These are phyloP conservation scores for Hirudo medicinalis DNA, from an alignment of 1,140 invertebrate genomes.

Conservation along the genomic window DNA sequence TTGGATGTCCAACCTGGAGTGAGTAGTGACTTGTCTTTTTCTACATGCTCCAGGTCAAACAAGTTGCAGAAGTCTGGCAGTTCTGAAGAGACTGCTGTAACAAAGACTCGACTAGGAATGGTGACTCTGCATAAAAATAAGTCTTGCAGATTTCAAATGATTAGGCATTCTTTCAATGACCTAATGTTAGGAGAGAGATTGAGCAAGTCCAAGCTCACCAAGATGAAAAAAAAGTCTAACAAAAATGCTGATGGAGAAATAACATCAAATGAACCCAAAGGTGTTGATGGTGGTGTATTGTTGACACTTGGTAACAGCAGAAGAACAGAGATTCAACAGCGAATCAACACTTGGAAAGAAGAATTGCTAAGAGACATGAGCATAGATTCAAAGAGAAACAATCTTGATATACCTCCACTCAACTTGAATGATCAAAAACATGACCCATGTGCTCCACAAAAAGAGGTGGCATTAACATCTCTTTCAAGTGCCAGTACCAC, in stretches of 20 bases:
- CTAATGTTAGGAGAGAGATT: constrained; percentile 3
- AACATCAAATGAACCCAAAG: too few species aligned
- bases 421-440: too few species aligned
- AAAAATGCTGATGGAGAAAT: too few species aligned
- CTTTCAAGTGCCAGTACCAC: too few species aligned
- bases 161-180: background rate
- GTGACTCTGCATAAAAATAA: background rate
- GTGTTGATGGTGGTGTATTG: too few species aligned
- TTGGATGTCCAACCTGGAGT: too few species aligned
- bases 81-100: background rate
- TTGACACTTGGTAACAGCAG: background rate
- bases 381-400: background rate
- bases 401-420: too few species aligned
- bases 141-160: background rate
- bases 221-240: too few species aligned
- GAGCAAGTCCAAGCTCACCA: background rate
- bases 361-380: constrained; percentile 1
- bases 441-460: too few species aligned
- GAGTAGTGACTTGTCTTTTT: background rate
- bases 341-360: constrained; percentile 4
- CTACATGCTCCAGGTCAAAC: background rate
- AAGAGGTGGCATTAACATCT: too few species aligned
- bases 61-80: background rate
- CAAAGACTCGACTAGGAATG: background rate
- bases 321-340: constrained; percentile 2